Base-by-base conservation (phyloP, 2,797 vertebrate species). In the Glossophaga mutica region DNA sequence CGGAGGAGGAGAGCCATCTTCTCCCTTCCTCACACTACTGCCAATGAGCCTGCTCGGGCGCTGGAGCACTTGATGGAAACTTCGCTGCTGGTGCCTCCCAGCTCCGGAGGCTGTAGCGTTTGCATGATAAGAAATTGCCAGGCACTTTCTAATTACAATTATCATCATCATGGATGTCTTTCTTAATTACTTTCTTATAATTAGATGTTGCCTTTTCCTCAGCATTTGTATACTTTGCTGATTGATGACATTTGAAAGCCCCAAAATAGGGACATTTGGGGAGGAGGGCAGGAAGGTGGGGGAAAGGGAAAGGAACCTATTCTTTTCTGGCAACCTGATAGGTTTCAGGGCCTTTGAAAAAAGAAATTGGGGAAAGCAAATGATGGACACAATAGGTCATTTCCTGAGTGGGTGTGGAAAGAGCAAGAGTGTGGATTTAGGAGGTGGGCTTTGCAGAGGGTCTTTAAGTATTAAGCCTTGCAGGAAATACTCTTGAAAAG, bases 181-280 rank as follows among this genome's bases (percentile, higher is more conserved):
- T 97, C 97, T 97, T 97, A 98, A 98, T 98, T 97, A 97, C 97
- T 98, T 97, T 97, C 95, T 98, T 96, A 96, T 97, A 98, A 98
- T 98, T 98, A 98, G 97, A 94, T 94, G 91, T 97, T 97, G 96
- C 96, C 84, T 97, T 89, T 94, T 91, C 96, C 96, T 91, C 37
- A 44, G 95, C 96, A 85, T 97, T 95, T 97, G 97, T 97, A 92
- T 94, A 93, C 97, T 97, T 97, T 96, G 94, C 87, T 93, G 94
- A 97, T 96, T 97, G 96, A 97, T 98, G 97, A 97, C 97, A 97
- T 97, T 97, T 97, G 96, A 96, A 86, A 96, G 81, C 96, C 96
- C 79, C 94, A 89, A 97, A 97, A 97, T 96, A 96, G 96, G 94
- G 97, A 84, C 93, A 87, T 95, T 95, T 94, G 86, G 87, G 92